Base-by-base conservation (phyloP, 1,140 invertebrate genomes). In the Heterodera carotae region DNA sequence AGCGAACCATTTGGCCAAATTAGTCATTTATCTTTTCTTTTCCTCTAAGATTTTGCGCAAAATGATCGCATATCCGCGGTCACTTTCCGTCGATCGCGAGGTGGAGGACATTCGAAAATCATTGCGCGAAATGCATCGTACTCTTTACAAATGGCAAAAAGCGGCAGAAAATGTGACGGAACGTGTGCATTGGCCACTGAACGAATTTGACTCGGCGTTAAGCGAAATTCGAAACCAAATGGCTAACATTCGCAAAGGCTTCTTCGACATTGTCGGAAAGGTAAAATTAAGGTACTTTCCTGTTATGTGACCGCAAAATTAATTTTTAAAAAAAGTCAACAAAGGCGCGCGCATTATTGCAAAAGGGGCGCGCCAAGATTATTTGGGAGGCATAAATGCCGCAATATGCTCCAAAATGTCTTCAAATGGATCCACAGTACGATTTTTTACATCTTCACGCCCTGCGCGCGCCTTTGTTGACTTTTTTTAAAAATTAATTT, bases 121-220 rank as follows among this genome's bases (percentile, higher is more conserved):
- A 22, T n/a, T 66, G 62, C 62, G 62, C 62, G 33, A 34, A 66
- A 29, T 66, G 62, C 62, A 66, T 5, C 62, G 62, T 4, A 66
- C 62, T 2, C 1, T 66, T 29, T 34, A 33, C 62, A 66, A 66
- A 34, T 66, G 27, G 29, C 33, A 66, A 25, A 12, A 27, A 22
- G 62, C 62, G 29, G 22, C 8, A 12, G 62, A 66, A n/a, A 29
- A 66, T 29, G 29, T 31, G 62, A 66, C 27, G 2, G 62, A 12
- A 34, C 27, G 27, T 6, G 62, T 66, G 25, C 15, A 66, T 34
- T 34, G 8, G 62, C 62, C 62, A 3, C 62, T 66, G 62, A 34
- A 34, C 29, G 12, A 66, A n/a, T 27, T 66, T 27, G 62, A 66
- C 62, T 6, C 62, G 29, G 62, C 62, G 2, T 12, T 66, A 2